A percentile compares a stretch with the other conserved stretches of the same genome.
phyloP scores from a whole-genome alignment of 2,888 invertebrate species.

The Acronicta alni region DNA sequence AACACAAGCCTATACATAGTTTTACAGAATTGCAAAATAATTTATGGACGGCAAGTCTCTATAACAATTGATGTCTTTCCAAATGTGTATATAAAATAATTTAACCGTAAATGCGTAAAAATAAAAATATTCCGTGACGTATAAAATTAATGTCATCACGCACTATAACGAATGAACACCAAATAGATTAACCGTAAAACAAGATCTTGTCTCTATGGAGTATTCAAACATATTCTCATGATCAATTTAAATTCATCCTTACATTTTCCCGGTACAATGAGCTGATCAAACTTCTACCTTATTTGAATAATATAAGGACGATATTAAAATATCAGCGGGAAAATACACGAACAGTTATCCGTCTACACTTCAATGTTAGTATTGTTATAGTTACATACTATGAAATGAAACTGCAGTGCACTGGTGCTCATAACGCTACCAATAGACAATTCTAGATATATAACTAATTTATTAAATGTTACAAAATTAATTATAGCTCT shows the following conservation, averaged over 20 bases:
- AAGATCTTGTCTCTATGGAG: too few species aligned
- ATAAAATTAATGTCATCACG: neutral
- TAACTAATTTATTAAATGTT: conserved; percentile 22
- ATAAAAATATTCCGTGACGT: conserved; percentile 53
- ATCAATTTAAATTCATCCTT: neutral
- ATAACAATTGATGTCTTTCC: conserved; percentile 63
- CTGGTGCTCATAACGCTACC: neutral
- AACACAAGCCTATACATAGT: conserved; percentile 68
- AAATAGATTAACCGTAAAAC: too few species aligned
- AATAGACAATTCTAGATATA: conserved; percentile 1
- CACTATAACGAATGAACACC: too few species aligned
- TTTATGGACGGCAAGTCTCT: conserved; percentile 85
- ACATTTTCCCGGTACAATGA: neutral
- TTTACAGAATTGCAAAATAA: conserved; percentile 80
- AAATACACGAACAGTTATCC: too few species aligned
- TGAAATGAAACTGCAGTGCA: neutral
- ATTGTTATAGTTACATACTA: neutral
- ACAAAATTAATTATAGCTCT: conserved; percentile 18
- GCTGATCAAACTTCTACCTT: neutral
- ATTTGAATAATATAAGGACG: neutral
- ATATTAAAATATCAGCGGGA: neutral
- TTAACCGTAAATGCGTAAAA: conserved; percentile 47
- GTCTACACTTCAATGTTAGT: neutral
- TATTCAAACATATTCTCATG: neutral
- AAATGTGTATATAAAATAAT: conserved; percentile 40